These are phyloP conservation scores for Drosophila virilis DNA, from an alignment of 1,140 invertebrate genomes.

Conservation along the genomic window DNA sequence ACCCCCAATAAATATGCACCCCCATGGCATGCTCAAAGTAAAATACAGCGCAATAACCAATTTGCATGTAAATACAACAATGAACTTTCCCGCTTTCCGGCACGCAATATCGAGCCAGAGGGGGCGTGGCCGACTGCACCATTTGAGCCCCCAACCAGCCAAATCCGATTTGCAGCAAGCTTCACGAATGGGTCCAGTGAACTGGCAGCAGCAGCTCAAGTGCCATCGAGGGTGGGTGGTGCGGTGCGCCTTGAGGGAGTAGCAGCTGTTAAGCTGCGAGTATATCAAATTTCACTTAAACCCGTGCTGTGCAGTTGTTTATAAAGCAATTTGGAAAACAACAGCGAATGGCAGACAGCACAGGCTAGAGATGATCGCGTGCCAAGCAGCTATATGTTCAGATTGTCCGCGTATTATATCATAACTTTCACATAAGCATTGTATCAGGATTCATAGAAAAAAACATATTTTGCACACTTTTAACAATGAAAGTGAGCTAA, in stretches of 20 bases:
- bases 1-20: constrained; percentile 1
- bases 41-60: constrained; percentile 10
- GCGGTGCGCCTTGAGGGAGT: not conserved
- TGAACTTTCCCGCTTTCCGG: not conserved
- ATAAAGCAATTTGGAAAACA: constrained; percentile 23
- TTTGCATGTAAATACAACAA: constrained; percentile 22
- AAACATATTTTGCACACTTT: no score
- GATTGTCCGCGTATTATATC: no score
- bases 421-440: no score
- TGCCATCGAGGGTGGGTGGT: not conserved
- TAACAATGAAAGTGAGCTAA: no score
- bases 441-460: no score
- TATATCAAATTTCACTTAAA: constrained; percentile 31
- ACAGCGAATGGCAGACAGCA: not conserved
- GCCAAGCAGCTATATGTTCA: not conserved
- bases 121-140: no score
- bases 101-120: not conserved
- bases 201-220: constrained; percentile 2
- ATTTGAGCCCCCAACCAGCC: not conserved
- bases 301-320: constrained; percentile 13
- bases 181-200: not conserved
- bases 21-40: constrained; percentile 2
- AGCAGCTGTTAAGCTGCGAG: not conserved
- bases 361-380: constrained; percentile 6
- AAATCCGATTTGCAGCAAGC: constrained; percentile 20